phyloP scores from a whole-genome alignment of 2,113 vertebrate genomes.

The Neolamprologus variostigma region DNA sequence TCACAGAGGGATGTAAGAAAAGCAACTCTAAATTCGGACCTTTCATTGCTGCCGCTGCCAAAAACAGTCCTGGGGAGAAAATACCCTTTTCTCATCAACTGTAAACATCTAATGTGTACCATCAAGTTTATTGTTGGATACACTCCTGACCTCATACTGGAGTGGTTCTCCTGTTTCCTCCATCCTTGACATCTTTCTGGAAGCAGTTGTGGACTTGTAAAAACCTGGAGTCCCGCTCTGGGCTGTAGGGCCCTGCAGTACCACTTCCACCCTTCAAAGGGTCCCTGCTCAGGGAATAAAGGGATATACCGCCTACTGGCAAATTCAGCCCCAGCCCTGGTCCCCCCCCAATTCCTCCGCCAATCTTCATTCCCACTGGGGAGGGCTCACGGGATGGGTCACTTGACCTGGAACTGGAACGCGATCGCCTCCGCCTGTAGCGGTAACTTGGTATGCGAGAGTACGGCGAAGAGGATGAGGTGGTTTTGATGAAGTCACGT shows the following conservation, averaged over 20 bases:
- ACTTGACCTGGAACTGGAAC: slow-evolving; percentile 88
- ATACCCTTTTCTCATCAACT: background rate
- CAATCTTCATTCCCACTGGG: slow-evolving; percentile 65
- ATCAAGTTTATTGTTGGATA: background rate
- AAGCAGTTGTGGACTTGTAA: slow-evolving; percentile 96
- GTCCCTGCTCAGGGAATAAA: slow-evolving; percentile 88
- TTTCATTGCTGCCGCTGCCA: background rate
- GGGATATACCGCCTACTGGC: slow-evolving; percentile 88
- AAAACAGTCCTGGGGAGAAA: background rate
- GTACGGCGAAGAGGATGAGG: slow-evolving; percentile 88
- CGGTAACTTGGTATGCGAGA: slow-evolving; percentile 92
- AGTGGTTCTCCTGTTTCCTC: slow-evolving; percentile 88
- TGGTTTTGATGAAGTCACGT: slow-evolving; percentile 83
- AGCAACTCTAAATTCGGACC: background rate
- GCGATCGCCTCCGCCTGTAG: slow-evolving; percentile 82
- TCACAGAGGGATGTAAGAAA: background rate
- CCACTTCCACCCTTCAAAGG: slow-evolving; percentile 51
- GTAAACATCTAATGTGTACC: background rate
- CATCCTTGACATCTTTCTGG: slow-evolving; percentile 88
- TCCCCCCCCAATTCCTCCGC: slow-evolving; percentile 70
- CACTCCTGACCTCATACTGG: slow-evolving; percentile 79
- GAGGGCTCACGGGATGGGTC: slow-evolving; percentile 88
- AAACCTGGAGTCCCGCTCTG: slow-evolving; percentile 79
- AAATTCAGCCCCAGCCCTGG: slow-evolving; percentile 38
- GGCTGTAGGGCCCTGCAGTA: slow-evolving; percentile 80